Evolutionary conservation across 2,113 vertebrate species (phyloP), one percentile per base, ranked within the genome.

Genomic region (Nothobranchius kuhntae): DNA sequence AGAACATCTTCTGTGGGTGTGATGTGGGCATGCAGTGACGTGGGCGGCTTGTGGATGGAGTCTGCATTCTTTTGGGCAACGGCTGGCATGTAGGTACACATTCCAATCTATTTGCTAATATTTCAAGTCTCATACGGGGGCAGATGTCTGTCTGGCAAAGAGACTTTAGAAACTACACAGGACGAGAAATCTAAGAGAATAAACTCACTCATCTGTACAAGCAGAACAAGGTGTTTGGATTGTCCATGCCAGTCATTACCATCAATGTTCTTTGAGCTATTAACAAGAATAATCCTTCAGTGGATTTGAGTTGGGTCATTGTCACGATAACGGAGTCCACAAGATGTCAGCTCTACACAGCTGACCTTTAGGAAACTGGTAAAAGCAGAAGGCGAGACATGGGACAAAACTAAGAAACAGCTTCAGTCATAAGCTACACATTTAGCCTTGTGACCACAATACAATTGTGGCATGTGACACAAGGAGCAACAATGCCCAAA

Each of bases 31-130:
- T 58, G 61, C 68, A 45, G 17, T 64, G 10, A 71, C 8, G 53
- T 40, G 51, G 17, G 53, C 8, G 17, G 30, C 45, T 60, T 63
- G 58, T 26, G 54, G 17, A 68, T 40, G 35, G 61, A 61, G 52
- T 58, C 58, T 65, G 59, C 66, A 74, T 71, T 69, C 61, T 76
- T 85, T 57, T 63, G 56, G 66, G 63, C 54, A 73, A 53, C 65
- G 55, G 71, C 65, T 65, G 70, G 47, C 54, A 61, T 67, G 64
- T 55, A 40, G 15, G 26, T 40, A 26, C 58, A 47, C 54, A 67
- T 53, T 63, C 50, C 61, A 47, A 13, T 68, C 36, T 65, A 54
- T 73, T 70, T 70, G 42, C 58, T 65, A 77, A 75, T 45, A 53
- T 48, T 68, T 30, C 2, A 7, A 77, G 77, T 48, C 14, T 67